Evolutionary conservation across 2,888 invertebrate species (phyloP), one percentile per base, ranked within the genome.

Genomic region (Pterostichus niger): DNA sequence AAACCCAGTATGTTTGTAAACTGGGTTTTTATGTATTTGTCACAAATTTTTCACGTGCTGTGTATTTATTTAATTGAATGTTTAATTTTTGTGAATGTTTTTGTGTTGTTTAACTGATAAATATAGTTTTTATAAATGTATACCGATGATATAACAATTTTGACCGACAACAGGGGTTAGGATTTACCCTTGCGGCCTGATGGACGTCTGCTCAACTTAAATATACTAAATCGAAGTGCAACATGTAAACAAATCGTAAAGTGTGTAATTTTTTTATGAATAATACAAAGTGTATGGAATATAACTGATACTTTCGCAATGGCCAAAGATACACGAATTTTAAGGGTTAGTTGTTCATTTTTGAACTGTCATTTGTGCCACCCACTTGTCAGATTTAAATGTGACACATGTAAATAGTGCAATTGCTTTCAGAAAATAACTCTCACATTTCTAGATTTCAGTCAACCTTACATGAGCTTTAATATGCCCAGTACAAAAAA

Each of bases 1-100:
- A 88, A 88, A 88, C 88, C 88, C 89, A 90, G 90, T 90, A 90
- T 91, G 91, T 91, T 91, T 91, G 90, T 91, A 91, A 90, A 91
- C 90, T 91, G 90, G 90, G 89, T 88, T 89, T 90, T 89, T 89
- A 89, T 89, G 88, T 88, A 90, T 88, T 89, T 90, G 90, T 88
- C 86, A 87, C 87, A 88, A 88, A 88, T 82, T 83, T 85, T 84
- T 83, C 77, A 76, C 77, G 83, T 83, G 83, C 82, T 83, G 83
- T 83, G 83, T 77, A 68, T 77, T 83, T 77, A 83, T 83, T 83
- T 77, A 81, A 83, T 54, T 83, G 68, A 46, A 49, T 68, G 56
- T 64, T 83, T 64, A 83, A 76, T 35, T 68, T 64, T 52, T 40
- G 68, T 83, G 64, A 77, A 83, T 77, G 83, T 76, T 61, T 64